Percentiles rank a stretch among this genome's conserved stretches.
phyloP scores from a whole-genome alignment of 1,140 invertebrate genomes.

The Leptinotarsa lineolata region DNA sequence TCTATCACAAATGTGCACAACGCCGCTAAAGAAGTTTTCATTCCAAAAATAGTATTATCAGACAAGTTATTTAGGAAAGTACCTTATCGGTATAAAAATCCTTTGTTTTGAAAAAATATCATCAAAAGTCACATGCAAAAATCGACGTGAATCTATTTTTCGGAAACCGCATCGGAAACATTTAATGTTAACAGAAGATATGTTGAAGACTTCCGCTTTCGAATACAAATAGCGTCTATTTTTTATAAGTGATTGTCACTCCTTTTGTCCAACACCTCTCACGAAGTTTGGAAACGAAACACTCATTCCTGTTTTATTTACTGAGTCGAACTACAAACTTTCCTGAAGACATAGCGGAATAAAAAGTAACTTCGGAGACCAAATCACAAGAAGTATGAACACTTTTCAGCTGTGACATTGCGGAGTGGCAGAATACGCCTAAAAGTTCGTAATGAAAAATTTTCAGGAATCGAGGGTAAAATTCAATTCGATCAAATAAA shows the following conservation, averaged over 20 bases:
- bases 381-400: not conserved
- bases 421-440: constrained; percentile 4
- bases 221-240: not conserved
- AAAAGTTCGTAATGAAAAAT: constrained; percentile 9
- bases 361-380: not conserved
- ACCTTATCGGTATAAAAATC: no score
- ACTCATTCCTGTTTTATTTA: not conserved
- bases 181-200: no score
- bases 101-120: no score
- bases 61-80: no score
- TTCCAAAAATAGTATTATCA: no score
- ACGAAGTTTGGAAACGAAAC: not conserved
- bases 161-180: no score
- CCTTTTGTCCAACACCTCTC: not conserved
- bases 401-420: not conserved
- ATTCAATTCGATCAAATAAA: not conserved
- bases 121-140: no score
- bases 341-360: not conserved
- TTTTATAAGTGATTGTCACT: not conserved
- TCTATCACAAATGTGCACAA: no score
- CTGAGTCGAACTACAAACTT: not conserved
- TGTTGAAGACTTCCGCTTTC: not conserved
- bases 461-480: not conserved
- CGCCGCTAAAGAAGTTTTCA: no score
- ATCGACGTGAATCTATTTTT: no score